Evolutionary conservation across 2,888 invertebrate species (phyloP).

Genomic region (Athrips mouffetella): DNA sequence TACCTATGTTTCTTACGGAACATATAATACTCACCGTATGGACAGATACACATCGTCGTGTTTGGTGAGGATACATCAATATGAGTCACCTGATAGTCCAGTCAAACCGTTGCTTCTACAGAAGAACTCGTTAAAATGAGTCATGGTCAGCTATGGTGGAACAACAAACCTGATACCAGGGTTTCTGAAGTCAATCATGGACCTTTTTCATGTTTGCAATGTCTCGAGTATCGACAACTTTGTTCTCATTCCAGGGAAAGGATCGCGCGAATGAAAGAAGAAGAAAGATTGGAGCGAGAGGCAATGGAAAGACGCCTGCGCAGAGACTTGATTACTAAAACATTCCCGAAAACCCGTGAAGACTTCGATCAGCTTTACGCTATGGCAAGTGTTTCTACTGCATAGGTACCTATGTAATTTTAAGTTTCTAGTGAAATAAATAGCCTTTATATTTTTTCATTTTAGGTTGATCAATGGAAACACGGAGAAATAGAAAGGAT

Average conservation of each 20-base stretch:
- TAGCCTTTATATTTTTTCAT: conserved; percentile 19
- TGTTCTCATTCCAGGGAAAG: conserved; percentile 45
- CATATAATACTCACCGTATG: too few relatives aligned
- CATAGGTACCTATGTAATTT: not conserved
- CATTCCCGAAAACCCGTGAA: conserved; percentile 83
- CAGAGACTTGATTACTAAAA: conserved; percentile 80
- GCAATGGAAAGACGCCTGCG: conserved; percentile 74
- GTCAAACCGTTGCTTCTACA: too few relatives aligned
- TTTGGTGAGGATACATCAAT: too few relatives aligned
- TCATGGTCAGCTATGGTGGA: too few relatives aligned
- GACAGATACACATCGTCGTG: too few relatives aligned
- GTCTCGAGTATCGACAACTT: too few relatives aligned
- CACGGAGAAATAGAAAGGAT: conserved; percentile 81
- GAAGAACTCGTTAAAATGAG: too few relatives aligned
- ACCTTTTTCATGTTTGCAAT: too few relatives aligned
- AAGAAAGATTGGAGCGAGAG: conserved; percentile 70
- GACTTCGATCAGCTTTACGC: conserved; percentile 87
- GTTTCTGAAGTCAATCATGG: too few relatives aligned
- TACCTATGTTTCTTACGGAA: too few relatives aligned
- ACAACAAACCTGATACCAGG: too few relatives aligned
- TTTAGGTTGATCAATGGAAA: conserved; percentile 82
- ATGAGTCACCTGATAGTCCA: too few relatives aligned
- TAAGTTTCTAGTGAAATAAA: not conserved
- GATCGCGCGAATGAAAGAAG: conserved; percentile 72
- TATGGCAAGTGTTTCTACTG: conserved; percentile 55